Conservation (phyloP, 2,797 vertebrate species). For the Chelon labrosus region DNA sequence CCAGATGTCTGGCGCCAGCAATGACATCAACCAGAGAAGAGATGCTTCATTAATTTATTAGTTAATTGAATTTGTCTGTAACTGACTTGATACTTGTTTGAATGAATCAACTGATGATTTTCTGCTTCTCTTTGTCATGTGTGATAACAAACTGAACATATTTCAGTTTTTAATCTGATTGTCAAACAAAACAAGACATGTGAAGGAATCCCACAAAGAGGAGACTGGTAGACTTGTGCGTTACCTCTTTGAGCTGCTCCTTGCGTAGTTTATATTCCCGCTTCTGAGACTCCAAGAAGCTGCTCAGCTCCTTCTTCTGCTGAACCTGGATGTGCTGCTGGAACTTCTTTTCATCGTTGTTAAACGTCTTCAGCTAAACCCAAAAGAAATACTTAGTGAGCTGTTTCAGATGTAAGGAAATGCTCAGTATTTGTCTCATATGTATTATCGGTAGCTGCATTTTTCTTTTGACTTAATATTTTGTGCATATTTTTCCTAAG, state of each 20-base stretch:
- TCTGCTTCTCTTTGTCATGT: too few relatives aligned
- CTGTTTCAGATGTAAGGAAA: neutral
- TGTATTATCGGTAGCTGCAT: neutral
- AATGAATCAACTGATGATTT: too few relatives aligned
- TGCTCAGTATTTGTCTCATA: neutral
- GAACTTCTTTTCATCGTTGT: constrained; percentile 98
- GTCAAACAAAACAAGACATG: too few relatives aligned
- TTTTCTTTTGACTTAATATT: too few relatives aligned
- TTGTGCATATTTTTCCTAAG: neutral
- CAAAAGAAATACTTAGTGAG: constrained; percentile 16
- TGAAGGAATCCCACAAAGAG: too few relatives aligned
- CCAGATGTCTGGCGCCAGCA: too few relatives aligned
- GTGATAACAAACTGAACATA: too few relatives aligned
- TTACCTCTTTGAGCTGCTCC: constrained; percentile 96
- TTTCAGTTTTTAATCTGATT: too few relatives aligned
- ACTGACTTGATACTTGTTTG: too few relatives aligned
- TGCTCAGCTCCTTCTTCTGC: constrained; percentile 98
- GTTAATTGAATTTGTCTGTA: too few relatives aligned
- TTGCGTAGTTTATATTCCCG: constrained; percentile 98
- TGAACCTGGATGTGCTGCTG: constrained; percentile 99
- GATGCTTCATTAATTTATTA: neutral
- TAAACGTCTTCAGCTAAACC: constrained; percentile 93
- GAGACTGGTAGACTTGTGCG: too few relatives aligned
- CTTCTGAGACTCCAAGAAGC: constrained; percentile 97
- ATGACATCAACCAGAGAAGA: too few relatives aligned